These are phyloP conservation scores for Dromococcyx pavoninus DNA, from an alignment of 2,797 vertebrate genomes.

Conservation along the genomic window DNA sequence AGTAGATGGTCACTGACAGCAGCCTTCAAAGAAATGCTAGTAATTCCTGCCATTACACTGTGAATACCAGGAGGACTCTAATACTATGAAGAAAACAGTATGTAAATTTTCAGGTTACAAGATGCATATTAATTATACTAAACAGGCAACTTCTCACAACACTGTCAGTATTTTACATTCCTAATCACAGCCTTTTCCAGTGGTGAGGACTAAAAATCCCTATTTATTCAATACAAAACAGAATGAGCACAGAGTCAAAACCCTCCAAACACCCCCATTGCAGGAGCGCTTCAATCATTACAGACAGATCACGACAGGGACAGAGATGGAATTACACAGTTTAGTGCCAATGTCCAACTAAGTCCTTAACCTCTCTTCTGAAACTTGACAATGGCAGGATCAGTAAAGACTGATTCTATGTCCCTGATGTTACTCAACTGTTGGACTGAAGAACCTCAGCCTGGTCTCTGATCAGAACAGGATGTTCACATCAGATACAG, in stretches of 20 bases:
- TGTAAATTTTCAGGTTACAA: neutral
- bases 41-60: neutral
- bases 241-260: neutral
- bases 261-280: neutral
- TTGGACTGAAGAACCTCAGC: neutral
- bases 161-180: neutral
- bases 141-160: neutral
- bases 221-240: neutral
- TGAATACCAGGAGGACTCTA: neutral
- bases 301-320: neutral
- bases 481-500: neutral
- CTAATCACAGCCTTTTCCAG: neutral
- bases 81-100: neutral
- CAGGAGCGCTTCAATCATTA: neutral
- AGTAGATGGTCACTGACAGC: neutral
- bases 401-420: neutral
- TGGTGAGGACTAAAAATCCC: neutral
- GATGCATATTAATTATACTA: neutral
- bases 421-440: neutral
- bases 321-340: rapidly evolving
- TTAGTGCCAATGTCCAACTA: rapidly evolving
- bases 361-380: neutral
- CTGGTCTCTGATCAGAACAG: neutral
- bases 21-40: slow-evolving; percentile 18
- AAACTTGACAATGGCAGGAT: neutral